Percentiles rank a stretch among this genome's conserved stretches.
Evolutionary conservation across 2,113 vertebrate species (phyloP).

Genomic region (Tupaia tana): DNA sequence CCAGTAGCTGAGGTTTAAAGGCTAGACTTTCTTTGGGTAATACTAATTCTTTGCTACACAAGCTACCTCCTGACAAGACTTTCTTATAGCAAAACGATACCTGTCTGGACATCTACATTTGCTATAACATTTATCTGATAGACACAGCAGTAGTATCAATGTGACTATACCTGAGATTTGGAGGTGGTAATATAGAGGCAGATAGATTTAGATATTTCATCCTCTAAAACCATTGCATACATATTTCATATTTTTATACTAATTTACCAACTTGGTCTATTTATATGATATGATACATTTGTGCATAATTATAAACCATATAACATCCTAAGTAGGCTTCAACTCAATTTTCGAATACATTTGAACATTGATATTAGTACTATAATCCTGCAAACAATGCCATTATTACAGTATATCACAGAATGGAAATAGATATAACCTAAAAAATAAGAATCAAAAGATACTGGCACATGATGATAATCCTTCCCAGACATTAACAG

Average conservation of each 20-base stretch:
- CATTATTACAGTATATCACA: slow-evolving; percentile 8
- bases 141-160: background rate
- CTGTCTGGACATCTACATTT: background rate
- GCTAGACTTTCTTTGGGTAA: no score
- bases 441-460: background rate
- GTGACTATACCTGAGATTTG: slow-evolving; percentile 30
- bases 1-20: background rate
- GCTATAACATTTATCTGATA: background rate
- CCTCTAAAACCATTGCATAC: background rate
- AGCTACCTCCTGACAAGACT: background rate
- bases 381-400: slow-evolving; percentile 10
- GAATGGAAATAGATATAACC: background rate
- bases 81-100: background rate
- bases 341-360: slow-evolving; percentile 34
- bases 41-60: background rate
- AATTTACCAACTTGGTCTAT: slow-evolving; percentile 24
- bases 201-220: slow-evolving; percentile 16
- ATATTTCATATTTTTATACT: slow-evolving; percentile 55
- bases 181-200: background rate
- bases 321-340: slow-evolving; percentile 27
- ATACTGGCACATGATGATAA: background rate
- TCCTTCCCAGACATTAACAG: background rate
- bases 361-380: background rate
- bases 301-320: background rate
- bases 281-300: background rate